These are phyloP conservation scores for Drosophila sulfurigaster DNA, from an alignment of 1,140 invertebrate genomes.

Conservation along the genomic window DNA sequence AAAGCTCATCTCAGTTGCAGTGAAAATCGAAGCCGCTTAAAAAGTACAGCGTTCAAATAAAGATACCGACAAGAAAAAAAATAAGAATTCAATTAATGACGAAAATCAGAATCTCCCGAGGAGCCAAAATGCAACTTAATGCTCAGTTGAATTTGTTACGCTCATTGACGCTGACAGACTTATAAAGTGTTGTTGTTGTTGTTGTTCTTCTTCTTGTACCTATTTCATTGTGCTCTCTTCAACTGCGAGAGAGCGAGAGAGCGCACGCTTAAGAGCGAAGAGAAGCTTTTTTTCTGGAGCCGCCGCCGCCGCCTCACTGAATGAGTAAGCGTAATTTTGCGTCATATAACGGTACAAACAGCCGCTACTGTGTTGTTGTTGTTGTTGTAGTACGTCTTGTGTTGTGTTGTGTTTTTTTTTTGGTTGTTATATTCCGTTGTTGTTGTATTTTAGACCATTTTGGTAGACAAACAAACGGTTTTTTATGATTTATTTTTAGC, in stretches of 20 bases:
- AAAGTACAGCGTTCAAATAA: background rate
- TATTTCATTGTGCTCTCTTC: slow-evolving; percentile 47
- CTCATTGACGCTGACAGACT: slow-evolving; percentile 58
- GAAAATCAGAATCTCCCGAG: slow-evolving; percentile 45
- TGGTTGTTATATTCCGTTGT: slow-evolving; percentile 63
- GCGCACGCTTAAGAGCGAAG: background rate
- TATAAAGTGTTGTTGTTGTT: slow-evolving; percentile 29
- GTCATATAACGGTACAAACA: slow-evolving; percentile 78
- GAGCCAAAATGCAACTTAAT: slow-evolving; percentile 73
- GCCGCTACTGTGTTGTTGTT: slow-evolving; percentile 70
- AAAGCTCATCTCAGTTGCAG: slow-evolving; percentile 18
- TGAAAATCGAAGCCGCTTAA: background rate
- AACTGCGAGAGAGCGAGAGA: background rate
- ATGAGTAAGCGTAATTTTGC: slow-evolving; percentile 83
- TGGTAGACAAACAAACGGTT: slow-evolving; percentile 80
- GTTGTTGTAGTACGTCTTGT: slow-evolving; percentile 10
- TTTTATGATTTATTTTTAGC: slow-evolving; percentile 79
- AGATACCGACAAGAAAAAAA: slow-evolving; percentile 14
- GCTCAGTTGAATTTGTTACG: slow-evolving; percentile 68
- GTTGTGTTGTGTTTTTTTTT: slow-evolving; percentile 46
- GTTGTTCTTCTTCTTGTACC: slow-evolving; percentile 43
- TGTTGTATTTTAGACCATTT: slow-evolving; percentile 81
- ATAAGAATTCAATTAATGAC: slow-evolving; percentile 57
- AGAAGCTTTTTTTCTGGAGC: slow-evolving; percentile 44
- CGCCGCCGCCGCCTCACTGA: slow-evolving; percentile 58